Base-by-base conservation (phyloP, 1,140 invertebrate genomes). In the Trichoplusia ni region DNA sequence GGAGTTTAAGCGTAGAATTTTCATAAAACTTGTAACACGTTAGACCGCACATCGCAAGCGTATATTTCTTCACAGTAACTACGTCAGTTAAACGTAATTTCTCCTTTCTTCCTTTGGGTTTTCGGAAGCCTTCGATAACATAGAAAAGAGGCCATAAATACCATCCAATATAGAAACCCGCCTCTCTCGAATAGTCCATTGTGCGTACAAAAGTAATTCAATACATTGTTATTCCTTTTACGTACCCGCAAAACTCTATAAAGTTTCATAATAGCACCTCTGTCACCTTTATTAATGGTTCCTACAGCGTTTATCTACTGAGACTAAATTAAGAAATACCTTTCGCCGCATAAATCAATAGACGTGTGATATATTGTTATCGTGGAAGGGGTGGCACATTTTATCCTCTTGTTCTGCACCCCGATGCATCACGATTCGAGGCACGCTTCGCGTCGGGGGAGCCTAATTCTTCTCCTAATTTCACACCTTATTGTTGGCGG, bases 401-500 rank as follows among this genome's bases (percentile, higher is more conserved):
- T 51, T 63, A 33, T 67, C 67, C 44, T 54, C 25, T 44, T 65
- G 40, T 58, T 42, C 53, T 75, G 68, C 77, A 77, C 71, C 77
- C 68, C 63, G 62, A 46, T 73, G 69, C 74, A 78, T 81, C 75
- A 66, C 69, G 47, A 89, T 84, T 81, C 86, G 9, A 25, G 54
- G 56, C 86, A 89, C 84, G 86, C 76, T 58, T 56, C 25, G 27
- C 54, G 49, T 68, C 71, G 66, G 75, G 81, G 84, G 81, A 79
- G 77, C 78, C 81, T 85, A 86, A 88, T 89, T 86, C 82, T 82
- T 79, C 76, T 84, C 80, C 85, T 88, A 88, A 89, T 86, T 88
- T 89, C 77, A 82, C 79, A 89, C 84, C 85, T 88, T 89, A 85
- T 85, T 88, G 82, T 81, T 65, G 77, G 75, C 37, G 71, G 71